Evolutionary conservation across 2,113 vertebrate species (phyloP).

Genomic region (Hemichromis elongatus): DNA sequence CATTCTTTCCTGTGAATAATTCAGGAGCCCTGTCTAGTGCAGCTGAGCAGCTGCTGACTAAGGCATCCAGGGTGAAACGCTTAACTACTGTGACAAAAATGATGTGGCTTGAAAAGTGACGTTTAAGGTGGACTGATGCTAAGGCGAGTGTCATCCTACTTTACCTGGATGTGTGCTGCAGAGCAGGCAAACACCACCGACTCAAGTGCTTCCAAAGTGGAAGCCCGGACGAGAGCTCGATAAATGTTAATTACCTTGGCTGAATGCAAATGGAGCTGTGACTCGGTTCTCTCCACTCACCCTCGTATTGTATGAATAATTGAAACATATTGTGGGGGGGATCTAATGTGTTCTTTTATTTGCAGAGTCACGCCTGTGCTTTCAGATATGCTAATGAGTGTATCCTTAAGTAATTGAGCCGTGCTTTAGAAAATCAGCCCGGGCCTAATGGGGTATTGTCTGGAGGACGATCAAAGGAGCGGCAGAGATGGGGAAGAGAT

Average conservation of each 20-base stretch:
- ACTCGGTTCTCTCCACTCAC: background rate
- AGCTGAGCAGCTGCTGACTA: constrained; percentile 38
- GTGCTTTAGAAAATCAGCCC: constrained; percentile 47
- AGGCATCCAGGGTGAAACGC: constrained; percentile 28
- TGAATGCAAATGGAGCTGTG: constrained; percentile 30
- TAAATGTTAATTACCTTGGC: constrained; percentile 12
- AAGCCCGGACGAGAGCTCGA: background rate
- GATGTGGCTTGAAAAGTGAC: constrained; percentile 37
- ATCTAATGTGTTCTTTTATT: constrained; percentile 64
- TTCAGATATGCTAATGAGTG: constrained; percentile 65
- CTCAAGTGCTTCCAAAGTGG: background rate
- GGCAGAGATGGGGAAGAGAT: constrained; percentile 31
- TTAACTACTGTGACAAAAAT: constrained; percentile 47
- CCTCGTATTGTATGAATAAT: constrained; percentile 48
- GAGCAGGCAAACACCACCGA: background rate
- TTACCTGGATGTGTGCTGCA: background rate
- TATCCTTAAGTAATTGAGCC: constrained; percentile 58
- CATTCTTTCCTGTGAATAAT: constrained; percentile 47
- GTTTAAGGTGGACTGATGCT: constrained; percentile 24
- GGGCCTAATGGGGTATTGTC: constrained; percentile 44
- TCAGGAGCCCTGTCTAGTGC: constrained; percentile 19
- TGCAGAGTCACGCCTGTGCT: constrained; percentile 66
- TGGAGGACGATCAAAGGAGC: constrained; percentile 43
- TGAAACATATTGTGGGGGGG: background rate
- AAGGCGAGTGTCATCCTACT: constrained; percentile 1